A percentile compares a stretch with the other conserved stretches of the same genome.
Evolutionary conservation across 2,888 invertebrate species (phyloP).

Genomic region (Microplitis manilae): DNA sequence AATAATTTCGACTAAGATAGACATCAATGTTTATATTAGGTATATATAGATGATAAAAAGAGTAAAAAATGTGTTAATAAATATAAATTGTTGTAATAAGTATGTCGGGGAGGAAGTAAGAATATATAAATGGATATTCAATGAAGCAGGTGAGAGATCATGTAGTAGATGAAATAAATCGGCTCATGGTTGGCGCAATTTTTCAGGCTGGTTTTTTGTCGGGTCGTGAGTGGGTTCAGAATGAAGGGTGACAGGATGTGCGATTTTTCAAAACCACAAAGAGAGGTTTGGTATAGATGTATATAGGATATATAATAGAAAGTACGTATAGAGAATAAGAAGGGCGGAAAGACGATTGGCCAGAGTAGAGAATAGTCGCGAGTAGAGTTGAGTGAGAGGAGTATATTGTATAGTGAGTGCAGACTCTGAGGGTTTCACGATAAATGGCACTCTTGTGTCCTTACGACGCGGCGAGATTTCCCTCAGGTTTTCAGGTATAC

Average conservation of each 20-base stretch:
- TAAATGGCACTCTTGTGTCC: constrained; percentile 66
- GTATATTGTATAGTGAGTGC: not conserved
- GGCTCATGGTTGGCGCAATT: constrained; percentile 31
- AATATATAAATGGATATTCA: constrained; percentile 33
- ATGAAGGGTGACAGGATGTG: constrained; percentile 28
- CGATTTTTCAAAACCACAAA: constrained; percentile 44
- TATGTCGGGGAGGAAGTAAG: constrained; percentile 3
- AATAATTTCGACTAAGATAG: constrained; percentile 40
- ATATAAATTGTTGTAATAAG: not conserved
- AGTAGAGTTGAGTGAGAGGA: constrained; percentile 43
- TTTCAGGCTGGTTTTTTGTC: constrained; percentile 20
- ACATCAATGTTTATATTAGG: constrained; percentile 26
- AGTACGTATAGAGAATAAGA: constrained; percentile 12
- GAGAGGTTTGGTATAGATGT: constrained; percentile 27
- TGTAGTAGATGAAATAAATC: constrained; percentile 33
- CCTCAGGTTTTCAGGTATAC: constrained; percentile 67
- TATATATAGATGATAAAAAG: not conserved
- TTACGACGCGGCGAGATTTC: constrained; percentile 64
- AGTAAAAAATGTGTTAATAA: too few species aligned
- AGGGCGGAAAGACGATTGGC: constrained; percentile 54
- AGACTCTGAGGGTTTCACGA: constrained; percentile 49
- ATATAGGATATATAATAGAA: not conserved
- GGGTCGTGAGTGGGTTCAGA: constrained; percentile 13
- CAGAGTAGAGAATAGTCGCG: constrained; percentile 53
- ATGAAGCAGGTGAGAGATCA: constrained; percentile 33